Conservation (phyloP, 2,888 invertebrate species). For the Odontocolon sp. region DNA sequence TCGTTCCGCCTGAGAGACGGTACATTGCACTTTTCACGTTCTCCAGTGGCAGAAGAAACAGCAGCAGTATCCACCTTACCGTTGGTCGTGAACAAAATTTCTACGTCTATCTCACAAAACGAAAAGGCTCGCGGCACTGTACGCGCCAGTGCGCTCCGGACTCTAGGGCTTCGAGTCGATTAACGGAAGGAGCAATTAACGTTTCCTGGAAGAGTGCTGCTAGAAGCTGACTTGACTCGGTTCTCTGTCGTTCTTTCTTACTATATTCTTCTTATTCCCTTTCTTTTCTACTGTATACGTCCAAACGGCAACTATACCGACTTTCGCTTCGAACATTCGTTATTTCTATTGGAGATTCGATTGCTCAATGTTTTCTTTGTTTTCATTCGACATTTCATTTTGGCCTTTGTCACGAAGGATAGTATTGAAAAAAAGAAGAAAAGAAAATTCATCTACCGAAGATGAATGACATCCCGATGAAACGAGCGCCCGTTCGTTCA, state of each 20-base stretch:
- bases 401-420: too few species aligned
- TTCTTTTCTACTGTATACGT: too few species aligned
- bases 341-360: too few species aligned
- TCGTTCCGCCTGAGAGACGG: not conserved
- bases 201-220: conserved; percentile 33
- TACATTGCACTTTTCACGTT: not conserved
- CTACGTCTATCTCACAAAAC: conserved; percentile 5
- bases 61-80: too few species aligned
- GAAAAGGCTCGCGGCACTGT: not conserved
- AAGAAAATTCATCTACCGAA: too few species aligned
- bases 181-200: conserved; percentile 47
- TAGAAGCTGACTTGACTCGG: conserved; percentile 8
- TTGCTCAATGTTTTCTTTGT: too few species aligned
- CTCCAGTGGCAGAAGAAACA: not conserved
- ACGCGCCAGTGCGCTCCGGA: conserved; percentile 25
- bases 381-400: too few species aligned
- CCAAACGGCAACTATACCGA: too few species aligned
- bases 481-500: too few species aligned
- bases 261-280: conserved; percentile 10
- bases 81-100: conserved; percentile 16
- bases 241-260: conserved; percentile 14
- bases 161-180: conserved; percentile 47
- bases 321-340: too few species aligned
- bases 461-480: too few species aligned
- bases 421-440: too few species aligned